A percentile compares a stretch with the other conserved stretches of the same genome.
These are phyloP conservation scores for Ditylenchus dipsaci DNA, from an alignment of 1,140 invertebrate species.

Conservation along the genomic window DNA sequence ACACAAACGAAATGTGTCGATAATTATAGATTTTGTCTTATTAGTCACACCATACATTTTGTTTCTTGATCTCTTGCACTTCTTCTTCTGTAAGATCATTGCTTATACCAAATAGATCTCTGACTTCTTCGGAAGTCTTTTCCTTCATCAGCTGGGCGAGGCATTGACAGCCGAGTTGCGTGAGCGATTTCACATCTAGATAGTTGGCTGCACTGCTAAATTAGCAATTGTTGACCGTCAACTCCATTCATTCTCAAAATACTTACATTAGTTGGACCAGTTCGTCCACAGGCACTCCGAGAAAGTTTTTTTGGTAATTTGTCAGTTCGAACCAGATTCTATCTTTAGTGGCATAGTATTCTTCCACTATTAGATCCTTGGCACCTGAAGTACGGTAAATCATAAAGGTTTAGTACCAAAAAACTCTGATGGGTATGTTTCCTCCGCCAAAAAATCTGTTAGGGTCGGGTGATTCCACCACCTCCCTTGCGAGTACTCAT, in stretches of 20 bases:
- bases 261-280: slow-evolving; percentile 4
- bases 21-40: not conserved
- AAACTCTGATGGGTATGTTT: too few species aligned
- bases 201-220: slow-evolving; percentile 16
- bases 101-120: slow-evolving; percentile 19
- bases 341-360: not conserved
- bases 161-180: slow-evolving; percentile 19
- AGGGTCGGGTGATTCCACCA: too few species aligned
- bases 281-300: slow-evolving; percentile 27
- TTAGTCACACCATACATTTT: slow-evolving; percentile 36
- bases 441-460: too few species aligned
- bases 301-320: slow-evolving; percentile 30
- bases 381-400: slow-evolving; percentile 1
- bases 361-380: not conserved
- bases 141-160: slow-evolving; percentile 25
- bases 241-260: not conserved
- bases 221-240: not conserved
- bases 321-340: slow-evolving; percentile 19
- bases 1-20: too few species aligned
- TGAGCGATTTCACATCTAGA: slow-evolving; percentile 27
- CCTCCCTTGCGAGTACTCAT: too few species aligned
- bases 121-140: slow-evolving; percentile 30
- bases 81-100: slow-evolving; percentile 37
- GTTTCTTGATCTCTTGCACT: slow-evolving; percentile 29
- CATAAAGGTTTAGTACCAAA: slow-evolving; percentile 2